phyloP scores from a whole-genome alignment of 2,888 invertebrate genomes.

The Lypha dubia region DNA sequence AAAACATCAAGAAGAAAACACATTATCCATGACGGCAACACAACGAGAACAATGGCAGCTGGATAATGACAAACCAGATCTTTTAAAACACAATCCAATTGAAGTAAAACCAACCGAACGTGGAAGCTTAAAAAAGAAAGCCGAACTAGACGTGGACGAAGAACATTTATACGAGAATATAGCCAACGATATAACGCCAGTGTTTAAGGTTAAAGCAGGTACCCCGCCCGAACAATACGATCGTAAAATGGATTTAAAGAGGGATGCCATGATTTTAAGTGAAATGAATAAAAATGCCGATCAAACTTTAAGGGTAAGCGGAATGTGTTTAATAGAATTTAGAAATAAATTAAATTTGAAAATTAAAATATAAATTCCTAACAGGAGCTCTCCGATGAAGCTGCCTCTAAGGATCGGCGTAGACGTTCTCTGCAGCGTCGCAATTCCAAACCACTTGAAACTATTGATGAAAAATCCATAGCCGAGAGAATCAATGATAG shows the following conservation, averaged over 20 bases:
- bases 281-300: conserved; percentile 86
- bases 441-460: conserved; percentile 81
- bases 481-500: conserved; percentile 74
- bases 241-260: conserved; percentile 80
- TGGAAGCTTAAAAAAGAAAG: conserved; percentile 50
- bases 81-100: conserved; percentile 81
- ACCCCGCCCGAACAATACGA: conserved; percentile 75
- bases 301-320: conserved; percentile 84
- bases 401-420: conserved; percentile 81
- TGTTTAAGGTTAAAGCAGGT: conserved; percentile 77
- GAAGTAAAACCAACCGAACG: conserved; percentile 61
- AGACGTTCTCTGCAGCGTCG: conserved; percentile 80
- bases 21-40: not conserved
- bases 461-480: conserved; percentile 81
- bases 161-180: conserved; percentile 82
- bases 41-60: conserved; percentile 78
- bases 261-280: conserved; percentile 84
- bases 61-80: conserved; percentile 81
- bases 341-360: not conserved
- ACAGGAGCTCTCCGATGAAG: conserved; percentile 85
- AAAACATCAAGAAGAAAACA: conserved; percentile 51
- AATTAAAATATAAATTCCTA: no score
- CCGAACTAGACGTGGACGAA: conserved; percentile 70
- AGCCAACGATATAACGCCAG: conserved; percentile 78
- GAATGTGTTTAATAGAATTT: not conserved